Conservation (phyloP, 2,797 vertebrate genomes). For the Esox masquinongy region DNA sequence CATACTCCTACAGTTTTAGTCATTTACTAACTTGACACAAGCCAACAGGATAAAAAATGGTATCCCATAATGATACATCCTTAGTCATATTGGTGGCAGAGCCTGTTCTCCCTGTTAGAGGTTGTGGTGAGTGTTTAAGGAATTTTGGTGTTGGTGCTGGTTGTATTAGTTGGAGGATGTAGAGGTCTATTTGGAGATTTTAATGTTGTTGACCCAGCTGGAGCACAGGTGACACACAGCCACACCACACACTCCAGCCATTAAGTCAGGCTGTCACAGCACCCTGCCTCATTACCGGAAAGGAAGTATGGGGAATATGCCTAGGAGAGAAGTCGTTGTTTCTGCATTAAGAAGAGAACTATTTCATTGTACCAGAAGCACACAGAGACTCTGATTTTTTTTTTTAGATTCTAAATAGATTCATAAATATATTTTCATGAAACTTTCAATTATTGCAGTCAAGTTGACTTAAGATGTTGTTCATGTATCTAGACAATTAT, state of each 20-base stretch:
- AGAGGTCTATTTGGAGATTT: too few species aligned
- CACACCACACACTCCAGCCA: slow-evolving; percentile 58
- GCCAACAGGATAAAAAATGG: slow-evolving; percentile 24
- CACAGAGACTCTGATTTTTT: slow-evolving; percentile 42
- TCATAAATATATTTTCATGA: slow-evolving; percentile 37
- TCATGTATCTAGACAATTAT: too few species aligned
- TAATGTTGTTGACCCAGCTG: too few species aligned
- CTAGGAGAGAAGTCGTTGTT: background rate
- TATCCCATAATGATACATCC: slow-evolving; percentile 37
- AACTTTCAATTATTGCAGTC: too few species aligned
- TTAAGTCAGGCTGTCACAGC: slow-evolving; percentile 61
- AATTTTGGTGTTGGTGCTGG: too few species aligned
- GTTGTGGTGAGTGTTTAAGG: background rate
- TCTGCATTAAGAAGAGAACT: slow-evolving; percentile 8
- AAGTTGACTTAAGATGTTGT: too few species aligned
- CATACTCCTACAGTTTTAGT: slow-evolving; percentile 6
- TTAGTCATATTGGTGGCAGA: slow-evolving; percentile 21
- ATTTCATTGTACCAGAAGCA: slow-evolving; percentile 25
- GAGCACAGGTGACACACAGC: slow-evolving; percentile 33
- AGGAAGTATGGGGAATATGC: slow-evolving; percentile 24
- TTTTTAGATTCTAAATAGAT: slow-evolving; percentile 33
- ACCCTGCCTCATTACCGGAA: slow-evolving; percentile 66
- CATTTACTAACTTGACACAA: slow-evolving; percentile 5
- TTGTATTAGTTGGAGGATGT: too few species aligned
- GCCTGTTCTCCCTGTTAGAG: slow-evolving; percentile 17